Evolutionary conservation across 2,888 invertebrate genomes (phyloP).

Genomic region (Seira ritae): DNA sequence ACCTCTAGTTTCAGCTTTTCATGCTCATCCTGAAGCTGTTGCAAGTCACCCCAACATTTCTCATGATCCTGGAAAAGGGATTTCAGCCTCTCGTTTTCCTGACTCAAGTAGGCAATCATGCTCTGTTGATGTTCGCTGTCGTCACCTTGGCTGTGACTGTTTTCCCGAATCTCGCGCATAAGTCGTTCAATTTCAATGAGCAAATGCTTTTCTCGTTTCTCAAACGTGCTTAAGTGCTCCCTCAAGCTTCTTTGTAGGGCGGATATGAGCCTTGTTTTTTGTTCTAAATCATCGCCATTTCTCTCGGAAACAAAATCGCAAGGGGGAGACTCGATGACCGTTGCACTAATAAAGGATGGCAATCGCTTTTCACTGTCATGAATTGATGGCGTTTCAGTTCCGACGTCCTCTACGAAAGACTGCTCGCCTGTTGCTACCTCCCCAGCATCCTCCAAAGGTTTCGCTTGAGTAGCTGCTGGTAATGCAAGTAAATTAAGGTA

Average conservation of each 20-base stretch:
- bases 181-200: constrained; percentile 70
- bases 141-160: constrained; percentile 29
- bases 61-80: constrained; percentile 78
- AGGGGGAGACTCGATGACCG: constrained; percentile 11
- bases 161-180: constrained; percentile 63
- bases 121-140: constrained; percentile 58
- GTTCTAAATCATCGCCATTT: constrained; percentile 24
- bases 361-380: constrained; percentile 19
- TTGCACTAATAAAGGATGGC: constrained; percentile 24
- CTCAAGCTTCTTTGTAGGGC: constrained; percentile 60
- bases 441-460: neutral
- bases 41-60: constrained; percentile 79
- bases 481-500: neutral
- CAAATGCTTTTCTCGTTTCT: constrained; percentile 66
- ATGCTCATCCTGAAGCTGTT: constrained; percentile 77
- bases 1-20: constrained; percentile 68
- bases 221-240: constrained; percentile 67
- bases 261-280: constrained; percentile 58
- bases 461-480: constrained; percentile 8
- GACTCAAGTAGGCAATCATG: constrained; percentile 67
- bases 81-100: constrained; percentile 79
- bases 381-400: neutral
- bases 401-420: neutral
- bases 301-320: neutral
- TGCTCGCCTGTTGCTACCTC: constrained; percentile 44